These are phyloP conservation scores for Mastomys natalensis DNA, from an alignment of 2,113 vertebrate species.

Conservation along the genomic window DNA sequence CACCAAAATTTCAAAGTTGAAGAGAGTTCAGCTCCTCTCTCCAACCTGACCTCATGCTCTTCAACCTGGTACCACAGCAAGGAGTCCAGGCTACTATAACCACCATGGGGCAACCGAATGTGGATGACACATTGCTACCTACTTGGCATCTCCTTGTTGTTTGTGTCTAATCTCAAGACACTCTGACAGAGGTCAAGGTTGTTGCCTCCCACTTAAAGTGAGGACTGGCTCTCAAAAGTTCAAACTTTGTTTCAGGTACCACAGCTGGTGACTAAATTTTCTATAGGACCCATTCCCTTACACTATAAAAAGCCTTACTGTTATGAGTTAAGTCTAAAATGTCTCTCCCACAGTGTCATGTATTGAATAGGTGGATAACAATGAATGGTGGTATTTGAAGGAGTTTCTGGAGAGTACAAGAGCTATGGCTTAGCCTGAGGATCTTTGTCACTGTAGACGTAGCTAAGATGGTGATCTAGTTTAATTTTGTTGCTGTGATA, in stretches of 20 bases:
- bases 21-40: background rate
- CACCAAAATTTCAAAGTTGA: background rate
- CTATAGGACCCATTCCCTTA: fast-evolving
- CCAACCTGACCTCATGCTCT: background rate
- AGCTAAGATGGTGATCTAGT: no score
- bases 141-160: background rate
- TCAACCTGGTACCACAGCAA: no score
- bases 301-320: background rate
- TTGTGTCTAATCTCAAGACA: background rate
- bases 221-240: background rate
- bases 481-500: background rate
- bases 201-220: background rate
- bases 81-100: background rate
- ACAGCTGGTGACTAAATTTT: background rate
- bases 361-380: background rate
- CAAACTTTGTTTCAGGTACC: background rate
- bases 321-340: background rate
- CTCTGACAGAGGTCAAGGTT: background rate
- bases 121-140: background rate
- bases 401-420: background rate
- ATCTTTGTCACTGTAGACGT: no score
- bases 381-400: background rate
- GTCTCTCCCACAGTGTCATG: background rate
- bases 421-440: background rate
- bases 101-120: fast-evolving